Percentiles rank a stretch among this genome's conserved stretches.
Conservation (phyloP, 1,140 invertebrate genomes). For the Mercenaria mercenaria region DNA sequence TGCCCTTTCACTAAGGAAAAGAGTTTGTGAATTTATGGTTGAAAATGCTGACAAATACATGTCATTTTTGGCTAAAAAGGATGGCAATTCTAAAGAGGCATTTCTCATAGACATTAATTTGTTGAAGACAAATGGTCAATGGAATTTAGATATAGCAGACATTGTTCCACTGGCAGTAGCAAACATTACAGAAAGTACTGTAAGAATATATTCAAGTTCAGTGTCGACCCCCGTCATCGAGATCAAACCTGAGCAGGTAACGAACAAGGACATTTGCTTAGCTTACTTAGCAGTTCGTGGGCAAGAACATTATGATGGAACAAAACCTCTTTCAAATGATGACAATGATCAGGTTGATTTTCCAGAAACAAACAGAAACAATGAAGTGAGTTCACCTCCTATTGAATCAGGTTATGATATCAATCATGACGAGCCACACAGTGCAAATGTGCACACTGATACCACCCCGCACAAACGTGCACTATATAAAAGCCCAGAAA, state of each 20-base stretch:
- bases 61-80: background rate
- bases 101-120: conserved; percentile 22
- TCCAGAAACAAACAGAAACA: background rate
- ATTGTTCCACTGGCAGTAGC: too few species aligned
- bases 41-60: too few species aligned
- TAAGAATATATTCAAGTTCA: conserved; percentile 42
- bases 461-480: conserved; percentile 40
- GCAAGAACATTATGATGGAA: conserved; percentile 40
- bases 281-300: too few species aligned
- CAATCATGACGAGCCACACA: conserved; percentile 9
- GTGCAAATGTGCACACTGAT: background rate
- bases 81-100: too few species aligned
- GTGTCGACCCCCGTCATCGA: conserved; percentile 43
- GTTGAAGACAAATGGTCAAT: conserved; percentile 38
- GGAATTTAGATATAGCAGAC: too few species aligned
- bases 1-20: too few species aligned
- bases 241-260: conserved; percentile 24
- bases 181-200: conserved; percentile 9
- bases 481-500: conserved; percentile 40
- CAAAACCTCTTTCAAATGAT: conserved; percentile 10
- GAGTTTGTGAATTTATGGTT: too few species aligned
- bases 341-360: background rate
- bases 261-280: conserved; percentile 7
- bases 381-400: background rate
- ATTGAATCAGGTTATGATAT: background rate